Percentiles rank a stretch among this genome's conserved stretches.
These are phyloP conservation scores for Hemithea aestivaria DNA, from an alignment of 2,888 invertebrate genomes.

Conservation along the genomic window DNA sequence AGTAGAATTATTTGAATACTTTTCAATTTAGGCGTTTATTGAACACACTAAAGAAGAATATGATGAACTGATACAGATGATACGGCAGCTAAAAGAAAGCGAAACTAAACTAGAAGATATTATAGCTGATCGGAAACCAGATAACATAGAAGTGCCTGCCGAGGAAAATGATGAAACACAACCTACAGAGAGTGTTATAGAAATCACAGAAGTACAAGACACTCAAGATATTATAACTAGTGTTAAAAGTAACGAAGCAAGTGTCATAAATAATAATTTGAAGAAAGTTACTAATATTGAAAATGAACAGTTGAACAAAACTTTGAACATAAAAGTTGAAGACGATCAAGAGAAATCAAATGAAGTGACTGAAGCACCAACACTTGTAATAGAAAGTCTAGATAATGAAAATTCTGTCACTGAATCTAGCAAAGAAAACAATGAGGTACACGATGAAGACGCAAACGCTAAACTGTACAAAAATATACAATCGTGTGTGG, in stretches of 20 bases:
- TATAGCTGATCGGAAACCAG: constrained; percentile 57
- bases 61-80: constrained; percentile 82
- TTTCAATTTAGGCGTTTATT: constrained; percentile 70
- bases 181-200: constrained; percentile 24
- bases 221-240: constrained; percentile 38
- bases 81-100: constrained; percentile 84
- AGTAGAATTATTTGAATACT: constrained; percentile 35
- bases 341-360: constrained; percentile 27
- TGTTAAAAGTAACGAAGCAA: constrained; percentile 45
- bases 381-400: neutral
- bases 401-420: too few relatives aligned
- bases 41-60: constrained; percentile 76
- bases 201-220: constrained; percentile 27
- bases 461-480: constrained; percentile 60
- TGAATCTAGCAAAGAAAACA: too few relatives aligned
- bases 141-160: constrained; percentile 57
- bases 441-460: constrained; percentile 48
- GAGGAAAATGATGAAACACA: constrained; percentile 40
- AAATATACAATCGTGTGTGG: constrained; percentile 68
- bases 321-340: constrained; percentile 46
- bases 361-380: constrained; percentile 28
- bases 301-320: constrained; percentile 70
- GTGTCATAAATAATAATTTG: constrained; percentile 45
- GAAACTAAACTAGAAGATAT: constrained; percentile 82
- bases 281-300: constrained; percentile 71